Evolutionary conservation across 1,140 invertebrate species (phyloP).

Genomic region (Mactra quadrangularis): DNA sequence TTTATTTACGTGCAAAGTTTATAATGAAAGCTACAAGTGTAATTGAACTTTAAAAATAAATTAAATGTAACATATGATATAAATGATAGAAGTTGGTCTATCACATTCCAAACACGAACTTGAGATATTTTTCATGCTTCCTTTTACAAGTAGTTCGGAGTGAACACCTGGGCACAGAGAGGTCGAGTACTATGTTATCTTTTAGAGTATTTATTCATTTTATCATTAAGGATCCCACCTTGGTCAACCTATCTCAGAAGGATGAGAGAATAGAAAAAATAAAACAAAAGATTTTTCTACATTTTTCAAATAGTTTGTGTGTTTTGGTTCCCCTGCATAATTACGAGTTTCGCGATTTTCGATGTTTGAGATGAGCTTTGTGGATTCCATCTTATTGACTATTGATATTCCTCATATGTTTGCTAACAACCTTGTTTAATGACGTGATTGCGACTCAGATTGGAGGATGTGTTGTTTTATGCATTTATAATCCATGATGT

Average conservation of each 20-base stretch:
- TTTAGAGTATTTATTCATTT: constrained; percentile 28
- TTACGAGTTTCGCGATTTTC: no score
- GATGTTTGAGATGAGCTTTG: no score
- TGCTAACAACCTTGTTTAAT: no score
- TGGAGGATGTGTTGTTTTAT: no score
- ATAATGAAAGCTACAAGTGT: constrained; percentile 42
- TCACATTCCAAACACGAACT: constrained; percentile 51
- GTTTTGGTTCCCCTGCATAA: no score
- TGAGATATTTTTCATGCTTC: constrained; percentile 52
- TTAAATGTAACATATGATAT: constrained; percentile 54
- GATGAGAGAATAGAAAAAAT: neutral
- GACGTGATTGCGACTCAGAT: no score
- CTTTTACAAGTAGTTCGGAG: neutral
- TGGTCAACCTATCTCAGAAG: no score
- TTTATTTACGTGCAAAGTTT: constrained; percentile 56
- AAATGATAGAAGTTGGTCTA: constrained; percentile 16
- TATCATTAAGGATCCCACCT: neutral
- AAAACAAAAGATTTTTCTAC: neutral
- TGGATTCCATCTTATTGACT: no score
- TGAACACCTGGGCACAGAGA: constrained; percentile 30
- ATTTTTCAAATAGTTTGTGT: no score
- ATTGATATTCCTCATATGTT: no score
- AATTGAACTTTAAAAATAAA: constrained; percentile 66
- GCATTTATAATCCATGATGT: no score
- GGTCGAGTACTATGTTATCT: constrained; percentile 24